Evolutionary conservation across 2,797 vertebrate genomes (phyloP), one percentile per base, ranked within the genome.

Genomic region (Sebastolobus altivelis): DNA sequence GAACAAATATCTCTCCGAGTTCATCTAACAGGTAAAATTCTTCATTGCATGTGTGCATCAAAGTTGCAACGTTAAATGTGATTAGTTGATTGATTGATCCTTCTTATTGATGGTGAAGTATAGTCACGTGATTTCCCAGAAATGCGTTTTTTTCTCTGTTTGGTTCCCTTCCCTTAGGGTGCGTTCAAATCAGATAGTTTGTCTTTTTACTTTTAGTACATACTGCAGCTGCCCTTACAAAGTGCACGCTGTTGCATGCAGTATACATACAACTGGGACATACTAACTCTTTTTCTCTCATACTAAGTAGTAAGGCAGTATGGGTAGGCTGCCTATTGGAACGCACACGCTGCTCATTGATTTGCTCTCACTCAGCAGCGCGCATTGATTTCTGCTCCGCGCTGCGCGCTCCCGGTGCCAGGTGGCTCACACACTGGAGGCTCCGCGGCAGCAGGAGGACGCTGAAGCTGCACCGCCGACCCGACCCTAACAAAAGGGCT

Each of bases 331-430:
- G 16, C 43, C 43, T 46, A 46, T 46, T 46, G 43, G 0, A 46
- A 6, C 43, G 14, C 6, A 46, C 14, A 31, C 7, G 43, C 43
- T 46, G 43, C 43, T 46, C 43, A 46, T 46, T 46, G 43, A 46
- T 46, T 46, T 46, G 43, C 43, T 16, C 43, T 46, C 43, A 18
- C 43, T 46, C 43, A 18, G 43, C 43, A 46, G 1, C 43, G 43
- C 43, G 43, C 74, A 10, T 61, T 46, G 38, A 46, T 72, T 60
- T 61, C 7, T 27, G 20, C 27, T 20, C 35, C 29, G 1, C 76
- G 61, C 76, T 37, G 86, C 79, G 84, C 84, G 88, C 69, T 71
- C 85, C 72, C 78, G 75, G 35, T 4, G 40, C 65, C 11, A 29
- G 0, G 31, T 66, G 65, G 67, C 40, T 60, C 73, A 40, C 59